phyloP scores from a whole-genome alignment of 2,797 vertebrate species.

The Acanthurus tractus region DNA sequence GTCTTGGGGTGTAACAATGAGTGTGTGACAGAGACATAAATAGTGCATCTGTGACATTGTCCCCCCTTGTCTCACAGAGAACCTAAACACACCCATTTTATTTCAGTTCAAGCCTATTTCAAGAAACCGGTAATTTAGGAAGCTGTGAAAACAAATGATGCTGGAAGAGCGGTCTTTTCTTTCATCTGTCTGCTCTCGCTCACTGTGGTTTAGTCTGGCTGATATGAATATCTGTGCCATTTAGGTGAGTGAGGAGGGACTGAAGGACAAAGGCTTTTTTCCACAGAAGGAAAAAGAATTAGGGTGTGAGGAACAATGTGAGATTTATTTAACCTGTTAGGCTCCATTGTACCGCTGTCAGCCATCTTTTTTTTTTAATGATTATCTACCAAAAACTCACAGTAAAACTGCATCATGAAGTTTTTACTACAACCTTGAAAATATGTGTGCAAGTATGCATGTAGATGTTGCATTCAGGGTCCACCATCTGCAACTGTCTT shows the following conservation, averaged over 20 bases:
- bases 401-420: neutral
- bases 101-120: conserved; percentile 69
- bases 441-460: neutral
- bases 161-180: conserved; percentile 37
- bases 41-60: conserved; percentile 29
- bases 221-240: conserved; percentile 47
- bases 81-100: conserved; percentile 53
- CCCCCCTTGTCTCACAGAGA: conserved; percentile 47
- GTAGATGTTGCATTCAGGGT: neutral
- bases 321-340: conserved; percentile 40
- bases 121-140: conserved; percentile 77
- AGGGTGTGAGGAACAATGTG: conserved; percentile 16
- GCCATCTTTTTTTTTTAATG: conserved; percentile 1
- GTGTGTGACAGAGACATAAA: conserved; percentile 5
- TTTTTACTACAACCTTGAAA: conserved; percentile 14
- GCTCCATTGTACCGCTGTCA: neutral
- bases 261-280: conserved; percentile 10
- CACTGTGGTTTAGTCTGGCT: conserved; percentile 23
- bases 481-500: conserved; percentile 7
- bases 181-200: conserved; percentile 22
- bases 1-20: conserved; percentile 1
- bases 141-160: conserved; percentile 63
- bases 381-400: conserved; percentile 2
- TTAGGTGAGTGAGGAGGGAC: conserved; percentile 30
- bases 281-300: conserved; percentile 29